These are phyloP conservation scores for Conger conger DNA, from an alignment of 2,113 vertebrate genomes.

Conservation along the genomic window DNA sequence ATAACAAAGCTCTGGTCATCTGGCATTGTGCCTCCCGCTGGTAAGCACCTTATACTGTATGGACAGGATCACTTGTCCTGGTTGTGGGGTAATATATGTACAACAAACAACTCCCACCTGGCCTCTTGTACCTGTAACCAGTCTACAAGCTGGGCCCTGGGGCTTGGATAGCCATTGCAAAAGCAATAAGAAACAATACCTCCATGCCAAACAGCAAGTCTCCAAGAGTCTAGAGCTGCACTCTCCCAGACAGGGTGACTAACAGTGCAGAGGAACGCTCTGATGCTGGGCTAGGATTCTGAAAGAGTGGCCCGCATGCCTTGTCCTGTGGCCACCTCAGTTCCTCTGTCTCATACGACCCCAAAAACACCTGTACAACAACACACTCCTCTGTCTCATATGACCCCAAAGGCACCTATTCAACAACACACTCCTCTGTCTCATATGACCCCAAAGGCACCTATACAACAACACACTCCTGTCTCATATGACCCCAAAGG, in stretches of 20 bases:
- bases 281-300: not conserved
- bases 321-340: not conserved
- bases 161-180: not conserved
- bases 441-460: too few species aligned
- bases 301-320: not conserved
- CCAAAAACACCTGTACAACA: too few species aligned
- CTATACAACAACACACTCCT: too few species aligned
- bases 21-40: not conserved
- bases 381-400: too few species aligned
- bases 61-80: not conserved
- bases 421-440: too few species aligned
- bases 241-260: not conserved
- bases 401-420: too few species aligned
- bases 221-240: not conserved
- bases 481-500: too few species aligned
- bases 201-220: not conserved
- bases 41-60: not conserved
- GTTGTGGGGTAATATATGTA: not conserved
- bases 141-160: not conserved
- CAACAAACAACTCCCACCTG: not conserved
- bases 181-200: not conserved
- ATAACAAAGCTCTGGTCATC: not conserved
- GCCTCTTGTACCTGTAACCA: not conserved
- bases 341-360: not conserved
- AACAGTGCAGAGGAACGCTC: not conserved